phyloP scores from a whole-genome alignment of 53 echinoderm and acorn worm species.

The Actinopyga echinites region DNA sequence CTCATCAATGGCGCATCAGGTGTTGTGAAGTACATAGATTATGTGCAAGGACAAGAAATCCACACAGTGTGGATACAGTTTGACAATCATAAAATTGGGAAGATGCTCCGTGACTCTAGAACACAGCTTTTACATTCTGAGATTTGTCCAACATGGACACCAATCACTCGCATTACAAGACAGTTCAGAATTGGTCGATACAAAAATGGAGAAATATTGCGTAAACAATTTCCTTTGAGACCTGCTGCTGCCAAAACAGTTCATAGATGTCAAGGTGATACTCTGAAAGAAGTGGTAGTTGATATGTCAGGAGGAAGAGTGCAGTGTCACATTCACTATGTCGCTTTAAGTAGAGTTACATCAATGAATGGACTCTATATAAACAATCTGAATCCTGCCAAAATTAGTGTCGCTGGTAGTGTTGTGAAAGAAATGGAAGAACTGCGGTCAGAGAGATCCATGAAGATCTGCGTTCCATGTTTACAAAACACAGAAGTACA shows the following conservation, averaged over 20 bases:
- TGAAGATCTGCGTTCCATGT: background rate
- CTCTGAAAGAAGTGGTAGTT: background rate
- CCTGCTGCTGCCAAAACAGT: no score
- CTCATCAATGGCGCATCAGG: no score
- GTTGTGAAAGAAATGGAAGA: conserved; percentile 37
- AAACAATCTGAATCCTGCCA: background rate
- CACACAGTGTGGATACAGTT: no score
- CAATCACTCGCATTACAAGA: background rate
- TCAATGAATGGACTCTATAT: conserved; percentile 9
- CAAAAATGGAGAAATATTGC: background rate
- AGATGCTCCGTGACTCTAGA: no score
- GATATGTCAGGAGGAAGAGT: no score
- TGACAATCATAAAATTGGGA: no score
- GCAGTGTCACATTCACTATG: no score
- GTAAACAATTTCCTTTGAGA: no score
- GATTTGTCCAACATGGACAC: background rate
- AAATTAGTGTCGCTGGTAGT: conserved; percentile 14
- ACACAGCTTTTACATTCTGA: background rate
- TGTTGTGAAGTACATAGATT: no score
- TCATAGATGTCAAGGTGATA: background rate
- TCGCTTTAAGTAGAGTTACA: conserved; percentile 47
- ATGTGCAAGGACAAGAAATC: no score
- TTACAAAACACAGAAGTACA: background rate
- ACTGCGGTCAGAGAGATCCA: background rate
- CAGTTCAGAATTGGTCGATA: background rate